Percentiles rank a stretch among this genome's conserved stretches.
Evolutionary conservation across 2,888 invertebrate species (phyloP).

Genomic region (Anodontia alba): DNA sequence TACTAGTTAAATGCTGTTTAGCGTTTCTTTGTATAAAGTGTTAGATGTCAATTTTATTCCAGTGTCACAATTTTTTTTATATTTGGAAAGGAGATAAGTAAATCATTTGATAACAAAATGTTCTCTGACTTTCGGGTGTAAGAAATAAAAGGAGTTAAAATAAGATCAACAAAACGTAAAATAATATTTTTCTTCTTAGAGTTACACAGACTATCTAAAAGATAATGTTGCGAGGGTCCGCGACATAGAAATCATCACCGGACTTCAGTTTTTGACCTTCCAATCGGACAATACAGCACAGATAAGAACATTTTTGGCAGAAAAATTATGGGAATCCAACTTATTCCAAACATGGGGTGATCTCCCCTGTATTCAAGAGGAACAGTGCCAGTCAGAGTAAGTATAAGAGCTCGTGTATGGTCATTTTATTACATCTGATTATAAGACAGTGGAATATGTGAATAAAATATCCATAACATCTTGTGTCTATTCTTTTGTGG

Average conservation of each 20-base stretch:
- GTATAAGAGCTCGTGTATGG: no score
- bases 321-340: constrained; percentile 58
- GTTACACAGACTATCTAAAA: constrained; percentile 61
- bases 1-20: no score
- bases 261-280: constrained; percentile 68
- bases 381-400: constrained; percentile 47
- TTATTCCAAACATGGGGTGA: constrained; percentile 36
- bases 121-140: no score
- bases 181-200: neutral
- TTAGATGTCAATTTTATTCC: no score
- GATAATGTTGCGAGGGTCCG: constrained; percentile 76
- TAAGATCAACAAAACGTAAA: no score
- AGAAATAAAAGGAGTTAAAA: no score
- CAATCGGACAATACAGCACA: constrained; percentile 43
- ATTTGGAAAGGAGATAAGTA: no score
- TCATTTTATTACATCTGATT: neutral
- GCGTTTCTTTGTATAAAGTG: no score
- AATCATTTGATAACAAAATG: no score
- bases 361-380: constrained; percentile 38
- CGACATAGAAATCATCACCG: constrained; percentile 79
- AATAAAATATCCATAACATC: no score
- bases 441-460: no score
- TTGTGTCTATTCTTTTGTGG: neutral
- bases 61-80: no score
- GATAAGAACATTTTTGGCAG: constrained; percentile 63